These are phyloP conservation scores for Dysmachus trigonus DNA, from an alignment of 2,888 invertebrate species.

Conservation along the genomic window DNA sequence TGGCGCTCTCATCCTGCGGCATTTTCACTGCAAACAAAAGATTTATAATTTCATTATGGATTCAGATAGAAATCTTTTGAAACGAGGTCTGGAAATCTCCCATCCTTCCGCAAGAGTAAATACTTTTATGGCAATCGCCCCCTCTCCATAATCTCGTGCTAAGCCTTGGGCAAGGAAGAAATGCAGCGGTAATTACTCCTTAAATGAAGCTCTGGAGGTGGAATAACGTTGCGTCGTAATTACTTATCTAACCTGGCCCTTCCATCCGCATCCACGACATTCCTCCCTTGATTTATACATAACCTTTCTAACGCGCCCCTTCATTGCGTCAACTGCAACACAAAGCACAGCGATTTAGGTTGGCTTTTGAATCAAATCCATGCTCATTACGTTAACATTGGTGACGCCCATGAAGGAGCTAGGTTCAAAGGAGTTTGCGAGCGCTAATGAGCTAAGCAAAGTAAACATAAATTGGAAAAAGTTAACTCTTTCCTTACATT, in stretches of 20 bases:
- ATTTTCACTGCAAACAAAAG: neutral
- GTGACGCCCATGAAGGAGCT: neutral
- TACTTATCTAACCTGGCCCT: neutral
- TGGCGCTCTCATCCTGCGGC: neutral
- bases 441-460: conserved; percentile 15
- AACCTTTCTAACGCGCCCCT: neutral
- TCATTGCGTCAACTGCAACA: neutral
- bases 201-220: neutral
- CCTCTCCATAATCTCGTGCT: neutral
- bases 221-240: neutral
- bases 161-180: neutral
- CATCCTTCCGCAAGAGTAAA: neutral
- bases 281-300: neutral
- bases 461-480: conserved; percentile 17
- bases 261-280: neutral
- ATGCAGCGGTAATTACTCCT: neutral
- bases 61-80: neutral
- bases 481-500: neutral
- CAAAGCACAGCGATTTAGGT: neutral
- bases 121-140: neutral
- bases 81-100: neutral
- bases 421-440: neutral
- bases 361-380: neutral
- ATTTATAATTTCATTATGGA: neutral
- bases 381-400: neutral